These are phyloP conservation scores for Andricus grossulariae DNA, from an alignment of 1,140 invertebrate species.

Conservation along the genomic window DNA sequence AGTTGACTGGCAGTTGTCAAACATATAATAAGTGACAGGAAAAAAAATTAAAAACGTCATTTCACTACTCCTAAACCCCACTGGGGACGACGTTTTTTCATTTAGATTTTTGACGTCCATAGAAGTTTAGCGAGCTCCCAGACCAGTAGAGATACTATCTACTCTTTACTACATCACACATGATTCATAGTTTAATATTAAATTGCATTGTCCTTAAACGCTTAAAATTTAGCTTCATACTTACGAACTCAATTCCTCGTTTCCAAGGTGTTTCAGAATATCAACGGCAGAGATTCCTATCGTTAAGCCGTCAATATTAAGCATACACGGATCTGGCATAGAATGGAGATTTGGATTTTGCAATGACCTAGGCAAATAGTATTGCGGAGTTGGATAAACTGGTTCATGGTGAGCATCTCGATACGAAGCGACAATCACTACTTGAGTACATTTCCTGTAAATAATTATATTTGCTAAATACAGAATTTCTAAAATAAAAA, in stretches of 20 bases:
- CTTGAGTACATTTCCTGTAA: slow-evolving; percentile 80
- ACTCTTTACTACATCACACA: no score
- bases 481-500: slow-evolving; percentile 1
- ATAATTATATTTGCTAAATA: slow-evolving; percentile 53
- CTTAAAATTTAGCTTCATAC: slow-evolving; percentile 49
- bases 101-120: no score
- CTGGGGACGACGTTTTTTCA: no score
- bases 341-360: slow-evolving; percentile 79
- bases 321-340: slow-evolving; percentile 87
- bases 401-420: slow-evolving; percentile 86
- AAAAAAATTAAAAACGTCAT: no score
- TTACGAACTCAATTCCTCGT: slow-evolving; percentile 87
- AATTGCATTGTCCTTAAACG: no score
- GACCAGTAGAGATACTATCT: no score
- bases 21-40: no score
- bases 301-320: slow-evolving; percentile 86
- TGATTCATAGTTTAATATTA: no score
- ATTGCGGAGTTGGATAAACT: slow-evolving; percentile 90
- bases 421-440: slow-evolving; percentile 85
- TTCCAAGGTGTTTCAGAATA: slow-evolving; percentile 86
- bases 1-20: no score
- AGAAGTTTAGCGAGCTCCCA: no score
- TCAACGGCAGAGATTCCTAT: slow-evolving; percentile 90
- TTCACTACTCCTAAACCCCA: no score
- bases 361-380: slow-evolving; percentile 65